A percentile compares a stretch with the other conserved stretches of the same genome.
Evolutionary conservation across 2,113 vertebrate genomes (phyloP).

Genomic region (Cervus canadensis): DNA sequence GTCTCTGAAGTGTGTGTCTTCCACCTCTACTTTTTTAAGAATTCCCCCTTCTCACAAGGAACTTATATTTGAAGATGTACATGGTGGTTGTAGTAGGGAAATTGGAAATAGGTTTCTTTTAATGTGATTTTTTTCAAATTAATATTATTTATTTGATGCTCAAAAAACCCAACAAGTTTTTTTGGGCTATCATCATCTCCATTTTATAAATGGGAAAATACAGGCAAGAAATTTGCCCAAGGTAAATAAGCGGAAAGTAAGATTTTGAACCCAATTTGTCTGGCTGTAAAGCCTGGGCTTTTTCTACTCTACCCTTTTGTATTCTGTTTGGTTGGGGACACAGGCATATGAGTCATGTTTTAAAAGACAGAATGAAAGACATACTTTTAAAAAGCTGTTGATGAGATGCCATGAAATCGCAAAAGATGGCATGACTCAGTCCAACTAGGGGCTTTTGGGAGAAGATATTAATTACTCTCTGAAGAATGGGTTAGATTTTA

Average conservation of each 20-base stretch:
- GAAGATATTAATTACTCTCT: background rate
- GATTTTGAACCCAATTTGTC: background rate
- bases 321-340: background rate
- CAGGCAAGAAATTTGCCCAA: constrained; percentile 25
- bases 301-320: background rate
- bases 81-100: background rate
- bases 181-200: background rate
- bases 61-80: background rate
- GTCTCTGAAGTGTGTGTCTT: background rate
- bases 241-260: background rate
- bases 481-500: constrained; percentile 17
- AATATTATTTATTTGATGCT: background rate
- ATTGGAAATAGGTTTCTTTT: background rate
- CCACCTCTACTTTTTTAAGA: background rate
- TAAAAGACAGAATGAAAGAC: background rate
- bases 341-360: background rate
- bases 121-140: background rate
- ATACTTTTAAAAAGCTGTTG: background rate
- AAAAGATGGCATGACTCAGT: constrained; percentile 2
- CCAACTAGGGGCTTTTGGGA: background rate
- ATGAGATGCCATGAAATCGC: background rate
- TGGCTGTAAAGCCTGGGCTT: background rate
- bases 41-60: background rate
- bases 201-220: constrained; percentile 4
- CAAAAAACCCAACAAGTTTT: background rate